These are phyloP conservation scores for Neopelma chrysocephalum DNA, from an alignment of 2,797 vertebrate genomes.

Conservation along the genomic window DNA sequence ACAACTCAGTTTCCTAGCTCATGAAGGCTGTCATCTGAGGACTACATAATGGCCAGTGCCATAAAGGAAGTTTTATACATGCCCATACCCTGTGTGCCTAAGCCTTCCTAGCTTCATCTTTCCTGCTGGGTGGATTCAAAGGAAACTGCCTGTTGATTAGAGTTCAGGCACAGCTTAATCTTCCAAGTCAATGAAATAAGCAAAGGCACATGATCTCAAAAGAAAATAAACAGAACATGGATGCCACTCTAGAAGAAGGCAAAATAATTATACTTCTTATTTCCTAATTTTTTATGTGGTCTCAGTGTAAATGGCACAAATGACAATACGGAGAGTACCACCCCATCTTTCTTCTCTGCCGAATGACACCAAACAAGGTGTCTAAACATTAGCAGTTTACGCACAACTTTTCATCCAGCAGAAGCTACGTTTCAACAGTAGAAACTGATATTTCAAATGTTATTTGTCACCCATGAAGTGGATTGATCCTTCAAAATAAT, in stretches of 20 bases:
- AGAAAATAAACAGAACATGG: neutral
- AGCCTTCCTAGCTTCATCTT: neutral
- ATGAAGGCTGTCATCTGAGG: neutral
- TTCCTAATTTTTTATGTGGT: neutral
- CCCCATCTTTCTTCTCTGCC: neutral
- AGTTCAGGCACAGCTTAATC: neutral
- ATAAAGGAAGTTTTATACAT: neutral
- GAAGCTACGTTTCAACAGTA: neutral
- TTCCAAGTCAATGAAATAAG: neutral
- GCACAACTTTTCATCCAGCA: neutral
- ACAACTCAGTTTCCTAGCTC: neutral
- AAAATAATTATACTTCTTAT: neutral
- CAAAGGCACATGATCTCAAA: neutral
- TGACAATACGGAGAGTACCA: neutral
- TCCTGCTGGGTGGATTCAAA: neutral
- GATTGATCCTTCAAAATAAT: neutral
- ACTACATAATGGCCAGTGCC: neutral
- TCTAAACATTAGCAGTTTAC: neutral
- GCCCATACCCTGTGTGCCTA: neutral
- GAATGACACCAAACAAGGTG: neutral
- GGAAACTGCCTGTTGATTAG: neutral
- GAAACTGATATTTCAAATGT: neutral
- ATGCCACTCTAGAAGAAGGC: neutral
- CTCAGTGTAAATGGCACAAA: neutral
- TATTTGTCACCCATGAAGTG: neutral